These are phyloP conservation scores for Montifringilla adamsi DNA, from an alignment of 2,113 vertebrate species.

Conservation along the genomic window DNA sequence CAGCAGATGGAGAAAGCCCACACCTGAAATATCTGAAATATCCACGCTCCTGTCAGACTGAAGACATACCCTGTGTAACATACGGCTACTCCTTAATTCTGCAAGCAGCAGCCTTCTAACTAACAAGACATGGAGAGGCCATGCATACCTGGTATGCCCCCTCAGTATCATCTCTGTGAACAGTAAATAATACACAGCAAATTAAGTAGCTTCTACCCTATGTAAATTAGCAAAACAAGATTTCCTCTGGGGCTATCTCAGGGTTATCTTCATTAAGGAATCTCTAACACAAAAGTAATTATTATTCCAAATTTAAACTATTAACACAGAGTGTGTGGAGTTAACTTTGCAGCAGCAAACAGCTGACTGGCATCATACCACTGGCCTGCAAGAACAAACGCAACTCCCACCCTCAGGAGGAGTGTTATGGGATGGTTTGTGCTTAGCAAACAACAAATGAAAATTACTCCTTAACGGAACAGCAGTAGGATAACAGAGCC, in stretches of 20 bases:
- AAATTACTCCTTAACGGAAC: background rate
- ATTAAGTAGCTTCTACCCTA: background rate
- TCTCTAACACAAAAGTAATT: accelerated
- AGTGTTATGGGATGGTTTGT: accelerated
- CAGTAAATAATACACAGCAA: background rate
- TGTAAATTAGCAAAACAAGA: background rate
- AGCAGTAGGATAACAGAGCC: background rate
- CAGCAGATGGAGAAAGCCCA: background rate
- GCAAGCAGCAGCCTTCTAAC: background rate
- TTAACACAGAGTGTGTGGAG: accelerated
- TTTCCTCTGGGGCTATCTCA: background rate
- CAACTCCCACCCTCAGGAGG: background rate
- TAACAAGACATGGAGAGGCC: accelerated
- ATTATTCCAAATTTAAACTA: background rate
- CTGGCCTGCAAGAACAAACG: background rate
- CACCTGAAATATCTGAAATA: background rate
- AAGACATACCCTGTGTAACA: background rate
- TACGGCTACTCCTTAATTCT: background rate
- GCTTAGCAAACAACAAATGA: background rate
- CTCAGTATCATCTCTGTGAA: background rate
- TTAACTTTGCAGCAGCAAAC: background rate
- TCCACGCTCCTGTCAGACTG: background rate
- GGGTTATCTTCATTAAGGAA: background rate
- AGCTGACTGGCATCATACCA: accelerated
- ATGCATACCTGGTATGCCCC: accelerated